phyloP scores from a whole-genome alignment of 2,888 invertebrate genomes.

The Apamea epomidion region DNA sequence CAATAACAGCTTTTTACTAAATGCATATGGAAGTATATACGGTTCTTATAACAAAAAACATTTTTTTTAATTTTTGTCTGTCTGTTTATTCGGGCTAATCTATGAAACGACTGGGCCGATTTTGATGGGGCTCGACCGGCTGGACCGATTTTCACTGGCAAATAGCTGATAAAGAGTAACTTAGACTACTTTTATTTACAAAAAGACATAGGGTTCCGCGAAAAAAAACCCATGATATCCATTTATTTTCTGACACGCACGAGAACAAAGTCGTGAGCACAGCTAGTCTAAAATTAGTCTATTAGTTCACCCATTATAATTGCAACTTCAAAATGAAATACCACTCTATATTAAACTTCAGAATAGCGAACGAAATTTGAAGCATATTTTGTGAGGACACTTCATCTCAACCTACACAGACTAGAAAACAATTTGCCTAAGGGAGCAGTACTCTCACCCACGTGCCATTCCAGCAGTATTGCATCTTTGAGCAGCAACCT shows the following conservation, averaged over 20 bases:
- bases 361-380: constrained; percentile 16
- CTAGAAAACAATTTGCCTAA: constrained; percentile 57
- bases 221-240: background rate
- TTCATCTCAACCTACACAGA: constrained; percentile 24
- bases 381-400: constrained; percentile 37
- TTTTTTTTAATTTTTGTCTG: background rate
- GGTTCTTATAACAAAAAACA: too few relatives aligned
- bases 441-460: constrained; percentile 38
- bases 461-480: constrained; percentile 50
- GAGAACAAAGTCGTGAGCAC: background rate
- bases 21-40: background rate
- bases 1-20: background rate
- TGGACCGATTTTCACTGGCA: background rate
- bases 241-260: background rate
- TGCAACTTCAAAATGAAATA: constrained; percentile 6
- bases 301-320: background rate
- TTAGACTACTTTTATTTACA: background rate
- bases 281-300: background rate
- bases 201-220: background rate
- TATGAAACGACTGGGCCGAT: too few relatives aligned
- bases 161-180: background rate
- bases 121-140: background rate
- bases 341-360: constrained; percentile 19
- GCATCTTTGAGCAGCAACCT: constrained; percentile 39
- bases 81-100: background rate